Evolutionary conservation across 2,113 vertebrate species (phyloP).

Genomic region (Calidris pygmaea): DNA sequence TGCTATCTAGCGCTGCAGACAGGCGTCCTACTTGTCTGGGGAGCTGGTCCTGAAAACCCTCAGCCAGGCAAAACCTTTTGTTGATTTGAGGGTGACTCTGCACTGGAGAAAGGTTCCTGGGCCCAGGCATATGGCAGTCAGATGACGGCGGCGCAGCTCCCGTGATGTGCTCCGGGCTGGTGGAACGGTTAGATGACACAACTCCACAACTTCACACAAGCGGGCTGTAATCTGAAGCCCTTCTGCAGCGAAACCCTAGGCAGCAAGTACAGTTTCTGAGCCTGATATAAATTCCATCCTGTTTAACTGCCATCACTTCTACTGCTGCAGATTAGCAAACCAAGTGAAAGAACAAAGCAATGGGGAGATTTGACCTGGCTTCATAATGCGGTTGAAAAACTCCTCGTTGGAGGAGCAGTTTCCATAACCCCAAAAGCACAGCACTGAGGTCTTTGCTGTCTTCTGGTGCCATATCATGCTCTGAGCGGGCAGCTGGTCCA

Average conservation of each 20-base stretch:
- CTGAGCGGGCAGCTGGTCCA: background rate
- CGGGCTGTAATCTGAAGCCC: background rate
- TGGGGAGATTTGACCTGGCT: background rate
- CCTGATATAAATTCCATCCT: constrained; percentile 21
- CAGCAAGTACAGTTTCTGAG: constrained; percentile 7
- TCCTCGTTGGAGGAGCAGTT: background rate
- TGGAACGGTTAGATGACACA: background rate
- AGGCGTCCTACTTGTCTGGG: background rate
- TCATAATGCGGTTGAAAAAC: background rate
- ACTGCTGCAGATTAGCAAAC: background rate
- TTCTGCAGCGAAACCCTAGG: background rate
- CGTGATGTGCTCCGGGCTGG: background rate
- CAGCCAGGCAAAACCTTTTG: constrained; percentile 6
- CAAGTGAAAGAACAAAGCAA: constrained; percentile 9
- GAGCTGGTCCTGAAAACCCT: background rate
- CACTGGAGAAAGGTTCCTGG: background rate
- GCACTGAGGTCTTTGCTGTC: background rate
- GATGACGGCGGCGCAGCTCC: background rate
- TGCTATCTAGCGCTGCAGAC: background rate
- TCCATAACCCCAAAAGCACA: background rate
- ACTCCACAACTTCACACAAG: background rate
- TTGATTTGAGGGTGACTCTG: background rate
- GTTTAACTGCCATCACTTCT: background rate
- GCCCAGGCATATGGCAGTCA: constrained; percentile 43
- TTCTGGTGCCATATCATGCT: background rate